These are phyloP conservation scores for Plebejus argus DNA, from an alignment of 2,888 invertebrate genomes.

Conservation along the genomic window DNA sequence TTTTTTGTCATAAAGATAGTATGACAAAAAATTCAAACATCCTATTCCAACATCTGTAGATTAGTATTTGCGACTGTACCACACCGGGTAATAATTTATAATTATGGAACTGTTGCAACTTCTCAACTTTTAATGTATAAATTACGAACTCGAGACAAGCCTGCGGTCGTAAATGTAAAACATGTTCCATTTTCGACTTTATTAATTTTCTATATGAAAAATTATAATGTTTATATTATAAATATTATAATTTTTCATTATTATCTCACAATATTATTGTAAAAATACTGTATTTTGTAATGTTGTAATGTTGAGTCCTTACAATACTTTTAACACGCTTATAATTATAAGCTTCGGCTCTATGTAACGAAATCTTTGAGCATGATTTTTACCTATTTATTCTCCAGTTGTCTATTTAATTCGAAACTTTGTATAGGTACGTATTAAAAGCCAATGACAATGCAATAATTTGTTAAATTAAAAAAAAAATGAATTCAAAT, in stretches of 20 bases:
- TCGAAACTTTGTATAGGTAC: too few species aligned
- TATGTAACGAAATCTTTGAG: neutral
- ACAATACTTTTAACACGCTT: neutral
- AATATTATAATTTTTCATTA: too few species aligned
- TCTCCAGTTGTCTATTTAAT: too few species aligned
- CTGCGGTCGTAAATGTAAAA: constrained; percentile 9
- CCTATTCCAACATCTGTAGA: neutral
- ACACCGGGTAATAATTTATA: constrained; percentile 24
- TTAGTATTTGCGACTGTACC: constrained; percentile 21
- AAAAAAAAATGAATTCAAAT: too few species aligned
- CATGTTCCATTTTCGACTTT: constrained; percentile 2
- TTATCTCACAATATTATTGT: neutral
- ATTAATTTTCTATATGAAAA: neutral
- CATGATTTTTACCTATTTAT: too few species aligned
- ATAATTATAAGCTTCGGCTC: too few species aligned
- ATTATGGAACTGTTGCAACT: constrained; percentile 19
- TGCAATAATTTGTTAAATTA: too few species aligned
- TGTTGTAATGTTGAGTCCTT: too few species aligned
- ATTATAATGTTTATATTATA: neutral
- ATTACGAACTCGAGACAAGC: constrained; percentile 19
- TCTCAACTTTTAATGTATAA: constrained; percentile 23
- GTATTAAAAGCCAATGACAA: too few species aligned
- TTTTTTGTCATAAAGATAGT: too few species aligned
- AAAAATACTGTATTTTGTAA: too few species aligned
- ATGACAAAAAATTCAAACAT: too few species aligned